Conservation (phyloP, 2,888 invertebrate genomes). For the Nomada hirtipes region DNA sequence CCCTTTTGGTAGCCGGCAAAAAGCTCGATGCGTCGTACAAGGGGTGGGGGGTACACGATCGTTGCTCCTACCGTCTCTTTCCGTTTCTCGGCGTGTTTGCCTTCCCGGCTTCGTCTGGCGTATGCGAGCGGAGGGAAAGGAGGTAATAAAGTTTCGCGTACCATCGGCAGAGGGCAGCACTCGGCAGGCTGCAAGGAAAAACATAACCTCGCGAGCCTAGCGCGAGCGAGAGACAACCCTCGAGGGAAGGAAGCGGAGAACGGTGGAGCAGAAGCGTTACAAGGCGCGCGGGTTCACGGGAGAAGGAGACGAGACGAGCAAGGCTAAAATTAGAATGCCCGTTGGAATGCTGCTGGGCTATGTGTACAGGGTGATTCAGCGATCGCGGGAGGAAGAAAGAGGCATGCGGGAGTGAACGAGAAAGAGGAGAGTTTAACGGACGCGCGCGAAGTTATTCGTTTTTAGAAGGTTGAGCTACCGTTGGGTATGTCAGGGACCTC, state of each 20-base stretch:
- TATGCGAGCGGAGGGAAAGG: slow-evolving; percentile 21
- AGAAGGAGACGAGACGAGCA: slow-evolving; percentile 59
- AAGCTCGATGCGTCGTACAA: slow-evolving; percentile 34
- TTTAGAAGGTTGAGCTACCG: slow-evolving; percentile 33
- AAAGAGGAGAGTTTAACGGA: slow-evolving; percentile 40
- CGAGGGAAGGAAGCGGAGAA: slow-evolving; percentile 11
- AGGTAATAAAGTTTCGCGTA: slow-evolving; percentile 56
- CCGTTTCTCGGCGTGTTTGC: slow-evolving; percentile 27
- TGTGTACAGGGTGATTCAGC: slow-evolving; percentile 75
- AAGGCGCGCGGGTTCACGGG: slow-evolving; percentile 34
- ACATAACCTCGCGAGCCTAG: slow-evolving; percentile 55
- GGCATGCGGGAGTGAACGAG: slow-evolving; percentile 10
- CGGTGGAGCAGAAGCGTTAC: slow-evolving; percentile 23
- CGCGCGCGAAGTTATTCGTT: slow-evolving; percentile 42
- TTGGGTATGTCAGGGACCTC: neutral
- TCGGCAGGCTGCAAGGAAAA: slow-evolving; percentile 53
- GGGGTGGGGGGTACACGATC: slow-evolving; percentile 54
- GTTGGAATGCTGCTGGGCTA: slow-evolving; percentile 77
- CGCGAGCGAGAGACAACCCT: slow-evolving; percentile 37
- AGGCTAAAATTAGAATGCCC: slow-evolving; percentile 81
- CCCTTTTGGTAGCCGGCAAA: slow-evolving; percentile 67
- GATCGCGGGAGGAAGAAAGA: slow-evolving; percentile 51
- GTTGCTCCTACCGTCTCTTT: slow-evolving; percentile 50
- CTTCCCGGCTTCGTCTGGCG: slow-evolving; percentile 29
- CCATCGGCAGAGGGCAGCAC: slow-evolving; percentile 69